Percentiles rank a stretch among this genome's conserved stretches.
Conservation (phyloP, 2,888 invertebrate species). For the Drosophila cracens region DNA sequence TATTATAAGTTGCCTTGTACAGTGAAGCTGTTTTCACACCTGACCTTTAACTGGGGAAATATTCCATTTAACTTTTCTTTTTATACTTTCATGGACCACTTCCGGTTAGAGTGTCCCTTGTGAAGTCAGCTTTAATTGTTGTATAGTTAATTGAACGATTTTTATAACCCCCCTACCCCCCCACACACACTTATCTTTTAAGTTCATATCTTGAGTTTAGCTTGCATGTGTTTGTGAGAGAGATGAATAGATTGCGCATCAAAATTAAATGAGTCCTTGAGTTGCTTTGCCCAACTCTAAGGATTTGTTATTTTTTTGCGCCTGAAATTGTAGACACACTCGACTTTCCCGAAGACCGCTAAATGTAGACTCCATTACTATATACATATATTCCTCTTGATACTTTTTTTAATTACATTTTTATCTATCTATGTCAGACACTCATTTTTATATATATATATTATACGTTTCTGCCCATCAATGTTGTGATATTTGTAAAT, state of each 20-base stretch:
- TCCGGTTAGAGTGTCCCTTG: neutral
- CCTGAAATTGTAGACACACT: conserved; percentile 63
- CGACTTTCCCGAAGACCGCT: conserved; percentile 55
- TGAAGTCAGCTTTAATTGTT: conserved; percentile 20
- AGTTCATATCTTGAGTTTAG: conserved; percentile 41
- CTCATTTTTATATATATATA: conserved; percentile 6
- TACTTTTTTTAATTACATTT: conserved; percentile 10
- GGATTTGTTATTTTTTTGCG: conserved; percentile 74
- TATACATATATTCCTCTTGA: conserved; percentile 1
- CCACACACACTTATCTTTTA: conserved; percentile 30
- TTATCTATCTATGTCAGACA: conserved; percentile 3
- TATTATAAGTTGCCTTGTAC: conserved; percentile 54
- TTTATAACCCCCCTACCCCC: neutral
- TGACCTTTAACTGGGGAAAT: neutral
- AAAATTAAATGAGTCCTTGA: conserved; percentile 72
- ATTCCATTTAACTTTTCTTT: neutral
- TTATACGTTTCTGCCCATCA: conserved; percentile 25
- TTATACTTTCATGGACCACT: neutral
- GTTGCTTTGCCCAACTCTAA: neutral
- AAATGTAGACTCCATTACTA: conserved; percentile 28
- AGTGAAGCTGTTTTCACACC: conserved; percentile 1
- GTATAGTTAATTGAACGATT: conserved; percentile 10
- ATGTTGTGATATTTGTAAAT: conserved; percentile 71
- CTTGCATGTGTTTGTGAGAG: conserved; percentile 75
- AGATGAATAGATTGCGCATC: conserved; percentile 83